phyloP scores from a whole-genome alignment of 2,888 invertebrate genomes.

The Clanis bilineata region DNA sequence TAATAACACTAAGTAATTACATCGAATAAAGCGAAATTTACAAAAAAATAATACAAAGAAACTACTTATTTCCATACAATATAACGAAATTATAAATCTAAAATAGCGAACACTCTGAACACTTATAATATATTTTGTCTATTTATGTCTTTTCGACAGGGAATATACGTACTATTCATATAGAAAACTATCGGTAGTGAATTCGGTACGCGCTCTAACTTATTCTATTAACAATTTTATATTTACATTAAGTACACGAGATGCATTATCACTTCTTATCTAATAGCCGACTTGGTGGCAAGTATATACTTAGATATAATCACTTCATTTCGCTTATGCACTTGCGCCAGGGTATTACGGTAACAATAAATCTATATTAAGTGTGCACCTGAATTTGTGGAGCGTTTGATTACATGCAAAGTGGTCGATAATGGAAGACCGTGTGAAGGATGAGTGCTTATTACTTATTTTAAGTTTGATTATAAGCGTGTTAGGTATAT shows the following conservation, averaged over 20 bases:
- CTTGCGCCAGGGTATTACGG: conserved; percentile 16
- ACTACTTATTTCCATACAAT: conserved; percentile 68
- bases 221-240: conserved; percentile 48
- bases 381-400: conserved; percentile 5
- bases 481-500: not conserved
- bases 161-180: conserved; percentile 50
- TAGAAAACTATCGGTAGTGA: conserved; percentile 71
- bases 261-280: conserved; percentile 67
- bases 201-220: conserved; percentile 68
- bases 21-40: conserved; percentile 77
- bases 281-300: conserved; percentile 62
- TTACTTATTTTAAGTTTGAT: not conserved
- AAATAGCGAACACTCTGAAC: conserved; percentile 75
- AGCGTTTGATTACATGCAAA: conserved; percentile 1
- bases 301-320: conserved; percentile 27
- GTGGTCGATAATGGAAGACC: conserved; percentile 4
- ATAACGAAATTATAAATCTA: conserved; percentile 57
- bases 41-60: conserved; percentile 63
- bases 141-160: conserved; percentile 56
- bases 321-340: conserved; percentile 17
- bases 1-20: conserved; percentile 78
- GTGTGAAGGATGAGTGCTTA: not conserved
- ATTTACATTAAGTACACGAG: conserved; percentile 74
- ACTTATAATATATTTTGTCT: conserved; percentile 58
- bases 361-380: conserved; percentile 16